Evolutionary conservation across 1,140 invertebrate genomes (phyloP).

Genomic region (Brachionus plicatilis): DNA sequence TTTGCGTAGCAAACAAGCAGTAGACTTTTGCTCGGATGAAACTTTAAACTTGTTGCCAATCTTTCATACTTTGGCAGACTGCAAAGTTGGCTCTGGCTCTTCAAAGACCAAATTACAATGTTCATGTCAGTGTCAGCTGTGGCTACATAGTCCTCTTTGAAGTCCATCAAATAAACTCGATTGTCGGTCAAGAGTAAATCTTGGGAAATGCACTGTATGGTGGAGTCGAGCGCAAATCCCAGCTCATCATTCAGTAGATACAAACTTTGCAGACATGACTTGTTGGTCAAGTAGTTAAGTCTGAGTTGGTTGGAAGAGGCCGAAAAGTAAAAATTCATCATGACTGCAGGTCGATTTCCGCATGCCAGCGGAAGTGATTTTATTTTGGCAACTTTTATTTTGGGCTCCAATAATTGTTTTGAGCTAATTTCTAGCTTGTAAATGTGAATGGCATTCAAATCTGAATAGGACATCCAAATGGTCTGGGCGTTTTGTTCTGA

Average conservation of each 20-base stretch:
- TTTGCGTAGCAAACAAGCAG: neutral
- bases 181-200: constrained; percentile 8
- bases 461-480: constrained; percentile 25
- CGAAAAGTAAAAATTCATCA: constrained; percentile 2
- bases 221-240: constrained; percentile 19
- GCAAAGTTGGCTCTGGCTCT: neutral
- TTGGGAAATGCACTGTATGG: constrained; percentile 32
- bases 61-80: neutral
- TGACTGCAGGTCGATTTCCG: constrained; percentile 27
- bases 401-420: constrained; percentile 4
- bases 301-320: neutral
- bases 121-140: constrained; percentile 29
- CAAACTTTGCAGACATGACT: constrained; percentile 7
- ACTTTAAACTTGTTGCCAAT: neutral
- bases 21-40: constrained; percentile 24
- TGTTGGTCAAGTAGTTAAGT: constrained; percentile 32
- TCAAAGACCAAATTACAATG: constrained; percentile 23
- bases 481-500: neutral
- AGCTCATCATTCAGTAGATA: neutral
- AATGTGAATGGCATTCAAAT: constrained; percentile 33
- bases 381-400: constrained; percentile 1
- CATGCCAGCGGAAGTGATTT: constrained; percentile 20
- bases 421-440: constrained; percentile 19
- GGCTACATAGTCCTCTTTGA: constrained; percentile 24
- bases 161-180: neutral